These are phyloP conservation scores for Pinna nobilis DNA, from an alignment of 1,140 invertebrate species.

Conservation along the genomic window DNA sequence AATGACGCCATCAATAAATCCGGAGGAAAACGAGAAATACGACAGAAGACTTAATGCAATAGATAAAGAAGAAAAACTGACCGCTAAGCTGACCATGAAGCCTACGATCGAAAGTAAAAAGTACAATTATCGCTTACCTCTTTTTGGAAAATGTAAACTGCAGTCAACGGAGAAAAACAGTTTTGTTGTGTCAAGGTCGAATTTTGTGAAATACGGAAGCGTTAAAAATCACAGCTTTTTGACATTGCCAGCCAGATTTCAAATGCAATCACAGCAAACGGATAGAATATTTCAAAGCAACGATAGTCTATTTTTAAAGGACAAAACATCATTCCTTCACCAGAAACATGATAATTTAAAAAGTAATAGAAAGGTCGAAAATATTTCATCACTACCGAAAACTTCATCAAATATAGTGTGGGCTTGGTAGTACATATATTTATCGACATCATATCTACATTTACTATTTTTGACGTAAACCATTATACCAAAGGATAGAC, in stretches of 20 bases:
- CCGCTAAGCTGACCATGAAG: background rate
- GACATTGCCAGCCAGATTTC: constrained; percentile 12
- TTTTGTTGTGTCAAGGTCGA: constrained; percentile 30
- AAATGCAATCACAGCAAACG: constrained; percentile 3
- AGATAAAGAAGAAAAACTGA: background rate
- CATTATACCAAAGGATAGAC: too few species aligned
- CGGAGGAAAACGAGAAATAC: constrained; percentile 5
- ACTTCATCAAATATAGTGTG: constrained; percentile 3
- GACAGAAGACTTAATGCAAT: constrained; percentile 11
- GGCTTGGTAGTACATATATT: constrained; percentile 8
- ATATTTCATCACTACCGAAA: background rate
- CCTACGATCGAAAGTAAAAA: constrained; percentile 5
- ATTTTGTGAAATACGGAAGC: constrained; percentile 19
- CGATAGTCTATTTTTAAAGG: constrained; percentile 3
- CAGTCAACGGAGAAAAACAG: constrained; percentile 26
- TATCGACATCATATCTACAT: too few species aligned
- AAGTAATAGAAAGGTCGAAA: background rate
- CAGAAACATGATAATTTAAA: background rate
- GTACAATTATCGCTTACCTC: constrained; percentile 2
- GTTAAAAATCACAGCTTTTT: constrained; percentile 24
- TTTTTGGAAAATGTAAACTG: constrained; percentile 27
- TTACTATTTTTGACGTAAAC: too few species aligned
- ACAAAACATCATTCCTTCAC: constrained; percentile 2
- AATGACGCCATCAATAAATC: constrained; percentile 14
- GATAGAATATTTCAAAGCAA: constrained; percentile 8